Evolutionary conservation across 2,888 invertebrate species (phyloP).

Genomic region (Macrosoma leucophasiata): DNA sequence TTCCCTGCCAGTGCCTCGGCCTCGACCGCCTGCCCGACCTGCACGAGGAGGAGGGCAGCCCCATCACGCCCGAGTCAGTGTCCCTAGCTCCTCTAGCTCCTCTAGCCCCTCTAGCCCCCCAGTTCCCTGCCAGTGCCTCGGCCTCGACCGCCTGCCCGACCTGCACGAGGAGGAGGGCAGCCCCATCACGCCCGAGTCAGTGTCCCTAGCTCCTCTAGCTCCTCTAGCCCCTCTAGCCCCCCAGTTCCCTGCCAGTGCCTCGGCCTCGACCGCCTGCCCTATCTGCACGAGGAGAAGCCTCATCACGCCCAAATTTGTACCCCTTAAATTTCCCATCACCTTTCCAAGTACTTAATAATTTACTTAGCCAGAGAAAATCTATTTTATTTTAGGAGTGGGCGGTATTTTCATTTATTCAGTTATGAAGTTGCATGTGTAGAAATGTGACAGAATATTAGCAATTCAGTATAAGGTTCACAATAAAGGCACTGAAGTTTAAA

Average conservation of each 20-base stretch:
- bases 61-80: slow-evolving; percentile 88
- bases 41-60: slow-evolving; percentile 93
- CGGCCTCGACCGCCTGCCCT: slow-evolving; percentile 91
- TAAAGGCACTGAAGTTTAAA: no score
- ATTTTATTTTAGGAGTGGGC: no score
- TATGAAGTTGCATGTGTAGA: no score
- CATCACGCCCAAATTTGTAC: slow-evolving; percentile 86
- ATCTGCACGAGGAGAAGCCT: slow-evolving; percentile 94
- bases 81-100: no score
- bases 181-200: slow-evolving; percentile 88
- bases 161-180: slow-evolving; percentile 94
- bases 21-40: slow-evolving; percentile 92
- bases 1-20: slow-evolving; percentile 93
- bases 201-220: slow-evolving; percentile 26
- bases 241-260: slow-evolving; percentile 86
- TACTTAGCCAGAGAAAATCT: no score
- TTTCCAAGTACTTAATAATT: no score
- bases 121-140: slow-evolving; percentile 83
- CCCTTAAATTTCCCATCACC: no score
- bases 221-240: background rate
- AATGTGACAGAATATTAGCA: no score
- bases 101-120: slow-evolving; percentile 19
- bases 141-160: slow-evolving; percentile 91
- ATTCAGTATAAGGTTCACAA: no score
- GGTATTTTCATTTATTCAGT: no score